Conservation (phyloP, 2,113 vertebrate genomes). For the Hippocampus guttulatus region DNA sequence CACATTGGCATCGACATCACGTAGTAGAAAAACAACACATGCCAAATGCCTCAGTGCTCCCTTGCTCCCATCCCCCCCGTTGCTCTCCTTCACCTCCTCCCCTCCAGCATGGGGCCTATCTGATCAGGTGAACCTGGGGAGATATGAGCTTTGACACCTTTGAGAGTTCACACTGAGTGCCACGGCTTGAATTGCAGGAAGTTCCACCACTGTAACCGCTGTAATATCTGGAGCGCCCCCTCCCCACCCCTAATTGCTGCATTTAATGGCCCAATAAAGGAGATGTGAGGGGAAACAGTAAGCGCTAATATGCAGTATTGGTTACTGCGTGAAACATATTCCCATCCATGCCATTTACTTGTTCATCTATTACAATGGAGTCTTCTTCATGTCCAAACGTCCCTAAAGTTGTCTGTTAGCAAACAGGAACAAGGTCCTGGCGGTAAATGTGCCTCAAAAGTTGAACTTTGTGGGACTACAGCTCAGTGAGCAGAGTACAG, state of each 20-base stretch:
- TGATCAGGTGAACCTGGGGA: conserved; percentile 74
- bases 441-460: not conserved
- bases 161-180: conserved; percentile 75
- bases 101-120: conserved; percentile 64
- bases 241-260: conserved; percentile 60
- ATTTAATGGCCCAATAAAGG: conserved; percentile 71
- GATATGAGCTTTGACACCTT: conserved; percentile 75
- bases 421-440: not conserved
- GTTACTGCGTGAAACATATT: conserved; percentile 41
- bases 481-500: no score
- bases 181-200: conserved; percentile 70
- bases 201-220: conserved; percentile 57
- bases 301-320: conserved; percentile 47
- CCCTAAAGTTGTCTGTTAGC: not conserved
- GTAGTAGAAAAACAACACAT: conserved; percentile 75
- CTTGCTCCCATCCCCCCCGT: conserved; percentile 29
- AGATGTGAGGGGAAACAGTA: conserved; percentile 58
- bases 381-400: not conserved
- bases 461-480: not conserved
- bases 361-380: conserved; percentile 30
- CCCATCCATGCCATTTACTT: conserved; percentile 32
- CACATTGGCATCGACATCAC: conserved; percentile 78
- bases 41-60: conserved; percentile 71
- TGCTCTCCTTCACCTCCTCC: conserved; percentile 46
- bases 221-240: conserved; percentile 43